These are phyloP conservation scores for Dermatemys mawii DNA, from an alignment of 2,113 vertebrate species.

Conservation along the genomic window DNA sequence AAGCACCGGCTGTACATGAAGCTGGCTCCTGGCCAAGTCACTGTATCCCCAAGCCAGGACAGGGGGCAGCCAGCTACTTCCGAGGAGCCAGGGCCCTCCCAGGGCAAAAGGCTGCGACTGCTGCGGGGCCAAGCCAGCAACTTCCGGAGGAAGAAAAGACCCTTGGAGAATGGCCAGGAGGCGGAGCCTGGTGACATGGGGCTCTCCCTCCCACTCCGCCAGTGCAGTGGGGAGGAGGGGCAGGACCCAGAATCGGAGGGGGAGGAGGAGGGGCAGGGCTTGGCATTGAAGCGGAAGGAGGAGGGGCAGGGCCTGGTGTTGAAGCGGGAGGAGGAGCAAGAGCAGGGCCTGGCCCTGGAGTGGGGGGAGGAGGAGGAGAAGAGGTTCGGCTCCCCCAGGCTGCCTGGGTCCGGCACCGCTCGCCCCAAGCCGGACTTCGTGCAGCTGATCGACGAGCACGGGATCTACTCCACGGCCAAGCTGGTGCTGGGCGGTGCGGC, in stretches of 20 bases:
- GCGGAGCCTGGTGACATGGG: not conserved
- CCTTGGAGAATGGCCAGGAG: not conserved
- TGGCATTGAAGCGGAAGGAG: not conserved
- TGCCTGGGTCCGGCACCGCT: accelerated
- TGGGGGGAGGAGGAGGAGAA: not conserved
- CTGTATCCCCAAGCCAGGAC: accelerated
- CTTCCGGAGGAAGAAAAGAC: not conserved
- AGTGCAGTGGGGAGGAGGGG: not conserved
- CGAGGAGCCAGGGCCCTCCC: not conserved
- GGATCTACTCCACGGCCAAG: conserved; percentile 61
- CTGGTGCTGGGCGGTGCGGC: not conserved
- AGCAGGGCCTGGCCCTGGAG: not conserved
- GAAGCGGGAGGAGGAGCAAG: not conserved
- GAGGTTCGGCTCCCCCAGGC: not conserved
- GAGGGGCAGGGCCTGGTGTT: accelerated
- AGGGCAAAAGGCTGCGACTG: not conserved
- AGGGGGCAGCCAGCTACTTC: accelerated
- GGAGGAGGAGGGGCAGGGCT: not conserved
- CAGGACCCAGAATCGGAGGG: not conserved
- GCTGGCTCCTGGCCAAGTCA: accelerated
- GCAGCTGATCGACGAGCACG: conserved; percentile 59
- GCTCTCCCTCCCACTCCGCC: accelerated
- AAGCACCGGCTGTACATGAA: not conserved
- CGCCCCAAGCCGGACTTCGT: not conserved
- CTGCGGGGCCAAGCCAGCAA: not conserved